These are phyloP conservation scores for Lydus trimaculatus DNA, from an alignment of 2,888 invertebrate species.

Conservation along the genomic window DNA sequence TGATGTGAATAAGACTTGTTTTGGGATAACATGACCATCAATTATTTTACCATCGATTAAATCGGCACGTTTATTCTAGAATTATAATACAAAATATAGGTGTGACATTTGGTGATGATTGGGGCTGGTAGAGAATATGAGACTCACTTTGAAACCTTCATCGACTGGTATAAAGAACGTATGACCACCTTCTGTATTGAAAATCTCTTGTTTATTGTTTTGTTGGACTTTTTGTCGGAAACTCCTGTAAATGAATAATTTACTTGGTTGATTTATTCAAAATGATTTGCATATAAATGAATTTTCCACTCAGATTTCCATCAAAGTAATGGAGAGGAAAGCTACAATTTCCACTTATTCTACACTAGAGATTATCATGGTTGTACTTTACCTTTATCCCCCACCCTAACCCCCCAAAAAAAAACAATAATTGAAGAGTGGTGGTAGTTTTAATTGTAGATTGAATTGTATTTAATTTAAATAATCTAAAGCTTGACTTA, in stretches of 20 bases:
- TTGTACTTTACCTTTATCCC: too few species aligned
- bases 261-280: background rate
- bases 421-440: too few species aligned
- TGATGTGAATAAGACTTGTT: constrained; percentile 85
- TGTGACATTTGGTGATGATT: too few species aligned
- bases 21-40: constrained; percentile 89
- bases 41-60: constrained; percentile 85
- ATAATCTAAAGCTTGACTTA: background rate
- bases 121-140: constrained; percentile 28
- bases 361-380: background rate
- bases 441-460: background rate
- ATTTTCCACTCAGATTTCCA: background rate
- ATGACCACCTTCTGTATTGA: constrained; percentile 78
- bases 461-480: background rate
- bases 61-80: constrained; percentile 59
- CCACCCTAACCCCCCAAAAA: too few species aligned
- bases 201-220: constrained; percentile 76
- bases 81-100: constrained; percentile 5
- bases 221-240: constrained; percentile 80
- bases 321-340: too few species aligned
- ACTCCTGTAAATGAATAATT: constrained; percentile 62
- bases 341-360: too few species aligned
- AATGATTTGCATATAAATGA: background rate
- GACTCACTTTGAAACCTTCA: constrained; percentile 82
- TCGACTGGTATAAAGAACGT: constrained; percentile 93